These are phyloP conservation scores for Anoncus sp. DNA, from an alignment of 2,888 invertebrate genomes.

Conservation along the genomic window DNA sequence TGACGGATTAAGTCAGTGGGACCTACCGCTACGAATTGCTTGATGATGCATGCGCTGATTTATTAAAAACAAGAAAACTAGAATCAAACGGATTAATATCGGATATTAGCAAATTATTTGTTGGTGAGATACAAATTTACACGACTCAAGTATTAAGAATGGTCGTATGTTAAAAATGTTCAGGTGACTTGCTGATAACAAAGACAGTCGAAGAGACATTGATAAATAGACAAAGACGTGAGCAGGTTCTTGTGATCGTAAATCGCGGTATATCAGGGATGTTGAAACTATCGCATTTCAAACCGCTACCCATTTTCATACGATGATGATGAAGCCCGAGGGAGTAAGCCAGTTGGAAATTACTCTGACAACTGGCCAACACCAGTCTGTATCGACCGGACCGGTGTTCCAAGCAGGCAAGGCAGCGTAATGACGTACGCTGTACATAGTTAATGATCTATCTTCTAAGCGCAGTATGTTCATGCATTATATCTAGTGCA, in stretches of 20 bases:
- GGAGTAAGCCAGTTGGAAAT: slow-evolving; percentile 49
- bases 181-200: neutral
- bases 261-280: slow-evolving; percentile 19
- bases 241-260: neutral
- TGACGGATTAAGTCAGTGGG: slow-evolving; percentile 40
- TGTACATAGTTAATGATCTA: slow-evolving; percentile 1
- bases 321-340: slow-evolving; percentile 41
- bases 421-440: slow-evolving; percentile 26
- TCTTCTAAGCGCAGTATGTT: neutral
- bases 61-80: slow-evolving; percentile 4
- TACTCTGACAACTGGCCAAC: slow-evolving; percentile 44
- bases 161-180: neutral
- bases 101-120: slow-evolving; percentile 11
- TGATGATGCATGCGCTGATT: slow-evolving; percentile 47
- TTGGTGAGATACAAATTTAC: neutral
- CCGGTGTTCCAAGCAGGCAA: slow-evolving; percentile 27
- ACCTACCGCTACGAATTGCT: slow-evolving; percentile 54
- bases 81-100: slow-evolving; percentile 1
- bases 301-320: slow-evolving; percentile 46
- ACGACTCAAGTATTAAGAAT: neutral
- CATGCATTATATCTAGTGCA: neutral
- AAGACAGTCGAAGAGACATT: neutral
- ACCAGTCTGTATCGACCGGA: slow-evolving; percentile 41
- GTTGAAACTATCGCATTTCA: slow-evolving; percentile 56
- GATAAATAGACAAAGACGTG: neutral